Evolutionary conservation across 1,140 invertebrate species (phyloP).

Genomic region (Piezodorus guildinii): DNA sequence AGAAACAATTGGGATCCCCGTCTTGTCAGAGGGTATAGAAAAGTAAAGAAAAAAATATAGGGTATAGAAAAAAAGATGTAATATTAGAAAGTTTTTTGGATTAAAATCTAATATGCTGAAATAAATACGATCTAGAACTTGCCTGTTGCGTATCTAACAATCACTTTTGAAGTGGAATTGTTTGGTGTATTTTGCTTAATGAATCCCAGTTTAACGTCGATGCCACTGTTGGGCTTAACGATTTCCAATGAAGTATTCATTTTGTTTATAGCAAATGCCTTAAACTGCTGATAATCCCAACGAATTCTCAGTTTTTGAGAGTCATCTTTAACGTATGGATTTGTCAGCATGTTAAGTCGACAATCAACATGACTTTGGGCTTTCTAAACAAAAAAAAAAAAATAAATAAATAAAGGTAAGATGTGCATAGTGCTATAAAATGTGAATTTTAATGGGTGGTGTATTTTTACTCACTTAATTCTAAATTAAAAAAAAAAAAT

Average conservation of each 20-base stretch:
- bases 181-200: slow-evolving; percentile 33
- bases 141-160: slow-evolving; percentile 40
- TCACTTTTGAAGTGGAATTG: slow-evolving; percentile 32
- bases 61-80: too few relatives aligned
- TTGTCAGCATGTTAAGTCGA: slow-evolving; percentile 39
- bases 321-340: slow-evolving; percentile 37
- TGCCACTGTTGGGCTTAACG: slow-evolving; percentile 37
- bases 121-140: background rate
- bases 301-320: slow-evolving; percentile 42
- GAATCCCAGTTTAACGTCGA: slow-evolving; percentile 39
- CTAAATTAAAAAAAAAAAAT: too few relatives aligned
- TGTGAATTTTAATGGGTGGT: too few relatives aligned
- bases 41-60: too few relatives aligned
- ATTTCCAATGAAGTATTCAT: slow-evolving; percentile 36
- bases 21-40: too few relatives aligned
- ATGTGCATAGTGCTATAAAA: too few relatives aligned
- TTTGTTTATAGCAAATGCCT: slow-evolving; percentile 35
- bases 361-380: slow-evolving; percentile 42
- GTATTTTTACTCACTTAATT: too few relatives aligned
- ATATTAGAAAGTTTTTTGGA: too few relatives aligned
- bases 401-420: background rate
- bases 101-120: too few relatives aligned
- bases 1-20: too few relatives aligned
- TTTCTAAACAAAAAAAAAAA: slow-evolving; percentile 32
- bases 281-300: slow-evolving; percentile 41